Percentiles rank a stretch among this genome's conserved stretches.
phyloP scores from a whole-genome alignment of 2,888 invertebrate species.

The Tuberolachnus salignus region DNA sequence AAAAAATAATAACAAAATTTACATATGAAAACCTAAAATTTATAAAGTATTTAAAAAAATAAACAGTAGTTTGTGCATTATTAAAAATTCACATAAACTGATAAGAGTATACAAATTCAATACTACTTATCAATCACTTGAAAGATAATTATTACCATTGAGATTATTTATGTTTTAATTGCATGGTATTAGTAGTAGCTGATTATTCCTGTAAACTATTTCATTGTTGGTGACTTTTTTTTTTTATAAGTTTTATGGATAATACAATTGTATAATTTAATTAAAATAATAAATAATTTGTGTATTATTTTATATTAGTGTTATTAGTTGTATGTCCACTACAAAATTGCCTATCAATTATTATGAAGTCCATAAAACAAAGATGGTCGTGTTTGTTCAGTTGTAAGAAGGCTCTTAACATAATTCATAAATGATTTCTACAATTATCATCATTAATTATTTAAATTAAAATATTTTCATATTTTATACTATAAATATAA shows the following conservation, averaged over 20 bases:
- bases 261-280: neutral
- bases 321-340: neutral
- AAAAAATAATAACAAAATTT: neutral
- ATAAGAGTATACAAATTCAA: neutral
- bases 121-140: conserved; percentile 5
- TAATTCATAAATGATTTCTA: neutral
- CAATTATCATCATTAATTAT: neutral
- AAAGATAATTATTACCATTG: conserved; percentile 4
- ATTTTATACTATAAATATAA: neutral
- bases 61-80: neutral
- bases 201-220: neutral
- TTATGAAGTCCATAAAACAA: conserved; percentile 17
- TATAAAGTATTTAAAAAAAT: neutral
- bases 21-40: neutral
- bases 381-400: conserved; percentile 2
- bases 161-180: neutral
- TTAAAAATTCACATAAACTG: neutral
- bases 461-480: neutral
- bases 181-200: neutral
- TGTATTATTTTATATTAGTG: neutral
- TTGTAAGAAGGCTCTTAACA: neutral
- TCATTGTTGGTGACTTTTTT: neutral
- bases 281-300: neutral
- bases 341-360: neutral
- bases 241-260: neutral